phyloP scores from a whole-genome alignment of 2,888 invertebrate species.

The Eutolmus rufibarbis region DNA sequence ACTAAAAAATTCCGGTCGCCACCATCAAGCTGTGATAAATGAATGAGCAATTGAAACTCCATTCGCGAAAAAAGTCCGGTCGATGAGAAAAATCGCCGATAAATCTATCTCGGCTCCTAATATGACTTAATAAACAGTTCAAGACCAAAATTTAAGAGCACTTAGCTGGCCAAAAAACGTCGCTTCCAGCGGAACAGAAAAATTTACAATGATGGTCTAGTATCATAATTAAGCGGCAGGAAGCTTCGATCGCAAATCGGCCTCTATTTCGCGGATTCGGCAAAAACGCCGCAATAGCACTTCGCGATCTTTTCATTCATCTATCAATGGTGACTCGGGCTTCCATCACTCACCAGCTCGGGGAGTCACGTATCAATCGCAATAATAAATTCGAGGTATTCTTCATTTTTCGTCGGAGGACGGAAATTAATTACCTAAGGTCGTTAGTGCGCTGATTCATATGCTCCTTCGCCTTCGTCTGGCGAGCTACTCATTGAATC shows the following conservation, averaged over 20 bases:
- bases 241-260: not conserved
- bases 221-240: not conserved
- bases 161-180: not conserved
- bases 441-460: slow-evolving; percentile 1
- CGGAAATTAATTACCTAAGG: not conserved
- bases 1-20: not conserved
- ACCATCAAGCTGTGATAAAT: slow-evolving; percentile 22
- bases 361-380: not conserved
- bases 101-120: slow-evolving; percentile 10
- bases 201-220: not conserved
- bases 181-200: not conserved
- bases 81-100: not conserved
- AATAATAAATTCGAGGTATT: slow-evolving; percentile 4
- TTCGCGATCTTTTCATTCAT: not conserved
- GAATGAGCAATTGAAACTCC: slow-evolving; percentile 10
- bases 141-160: not conserved
- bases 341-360: slow-evolving; percentile 6
- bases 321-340: not conserved
- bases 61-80: not conserved
- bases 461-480: not conserved
- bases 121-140: slow-evolving; percentile 35
- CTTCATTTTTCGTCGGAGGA: not conserved
- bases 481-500: not conserved
- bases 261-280: not conserved
- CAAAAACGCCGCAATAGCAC: not conserved